Conservation (phyloP, 2,888 invertebrate species). For the Dioctria rufipes region DNA sequence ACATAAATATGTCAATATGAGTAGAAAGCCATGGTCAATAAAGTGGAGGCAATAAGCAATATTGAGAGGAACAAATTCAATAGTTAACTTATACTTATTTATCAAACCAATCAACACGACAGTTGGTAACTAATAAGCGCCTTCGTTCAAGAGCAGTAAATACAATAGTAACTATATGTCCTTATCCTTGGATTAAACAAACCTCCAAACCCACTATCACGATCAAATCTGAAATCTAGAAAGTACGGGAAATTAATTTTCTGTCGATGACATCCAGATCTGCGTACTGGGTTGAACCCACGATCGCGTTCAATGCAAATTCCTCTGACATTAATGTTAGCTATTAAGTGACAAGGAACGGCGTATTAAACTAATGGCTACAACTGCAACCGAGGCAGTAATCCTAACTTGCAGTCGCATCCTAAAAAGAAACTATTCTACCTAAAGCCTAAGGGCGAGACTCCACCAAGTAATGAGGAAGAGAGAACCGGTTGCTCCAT, state of each 20-base stretch:
- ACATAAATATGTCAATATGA: too few relatives aligned
- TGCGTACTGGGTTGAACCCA: slow-evolving; percentile 48
- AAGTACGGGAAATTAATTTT: slow-evolving; percentile 53
- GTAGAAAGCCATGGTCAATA: too few relatives aligned
- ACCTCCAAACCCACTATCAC: slow-evolving; percentile 6
- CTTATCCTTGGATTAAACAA: too few relatives aligned
- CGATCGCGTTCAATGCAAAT: slow-evolving; percentile 54
- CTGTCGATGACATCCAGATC: slow-evolving; percentile 50
- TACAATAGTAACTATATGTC: too few relatives aligned
- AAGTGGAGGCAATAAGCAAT: too few relatives aligned
- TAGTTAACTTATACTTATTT: too few relatives aligned
- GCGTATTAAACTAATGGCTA: slow-evolving; percentile 55
- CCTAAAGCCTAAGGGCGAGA: slow-evolving; percentile 13
- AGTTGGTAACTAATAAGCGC: too few relatives aligned
- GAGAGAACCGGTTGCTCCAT: slow-evolving; percentile 42
- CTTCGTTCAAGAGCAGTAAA: too few relatives aligned
- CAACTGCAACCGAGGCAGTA: slow-evolving; percentile 31
- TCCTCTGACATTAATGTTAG: slow-evolving; percentile 57
- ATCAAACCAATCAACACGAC: too few relatives aligned
- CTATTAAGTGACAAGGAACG: slow-evolving; percentile 58
- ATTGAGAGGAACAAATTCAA: too few relatives aligned
- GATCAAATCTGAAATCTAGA: neutral
- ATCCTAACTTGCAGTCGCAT: neutral
- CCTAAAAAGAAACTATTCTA: neutral
- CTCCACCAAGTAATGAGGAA: slow-evolving; percentile 24